Percentiles rank a stretch among this genome's conserved stretches.
phyloP scores from a whole-genome alignment of 1,140 invertebrate genomes.

The Hormaphis cornu region DNA sequence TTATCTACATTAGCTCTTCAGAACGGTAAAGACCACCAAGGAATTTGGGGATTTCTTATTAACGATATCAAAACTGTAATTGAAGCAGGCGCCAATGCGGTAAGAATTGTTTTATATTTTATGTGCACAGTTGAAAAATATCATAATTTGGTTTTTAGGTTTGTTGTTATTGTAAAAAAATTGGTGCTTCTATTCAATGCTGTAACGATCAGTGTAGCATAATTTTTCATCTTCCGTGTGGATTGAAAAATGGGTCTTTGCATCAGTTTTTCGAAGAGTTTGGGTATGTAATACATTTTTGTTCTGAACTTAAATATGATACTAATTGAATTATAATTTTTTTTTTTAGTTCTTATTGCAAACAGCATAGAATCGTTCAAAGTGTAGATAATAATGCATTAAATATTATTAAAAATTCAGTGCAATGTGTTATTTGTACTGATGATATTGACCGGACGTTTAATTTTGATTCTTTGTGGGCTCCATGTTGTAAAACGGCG shows the following conservation, averaged over 20 bases:
- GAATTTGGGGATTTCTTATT: constrained; percentile 54
- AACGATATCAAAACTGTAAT: constrained; percentile 53
- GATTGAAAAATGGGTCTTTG: constrained; percentile 47
- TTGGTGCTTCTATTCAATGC: constrained; percentile 56
- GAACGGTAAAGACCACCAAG: constrained; percentile 50
- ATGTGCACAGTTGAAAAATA: neutral
- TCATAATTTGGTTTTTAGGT: constrained; percentile 41
- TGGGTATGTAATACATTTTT: constrained; percentile 42
- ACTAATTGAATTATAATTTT: constrained; percentile 33
- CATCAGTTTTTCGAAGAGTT: constrained; percentile 55
- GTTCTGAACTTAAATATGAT: too few species aligned
- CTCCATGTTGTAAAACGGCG: constrained; percentile 53
- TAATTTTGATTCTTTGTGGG: constrained; percentile 45
- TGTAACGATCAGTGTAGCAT: constrained; percentile 47
- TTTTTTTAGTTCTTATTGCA: constrained; percentile 51
- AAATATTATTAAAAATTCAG: neutral
- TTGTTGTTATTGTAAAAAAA: constrained; percentile 51
- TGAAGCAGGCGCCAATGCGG: constrained; percentile 48
- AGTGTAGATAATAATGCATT: constrained; percentile 26
- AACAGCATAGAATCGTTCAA: constrained; percentile 49
- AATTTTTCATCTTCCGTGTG: constrained; percentile 57
- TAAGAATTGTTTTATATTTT: constrained; percentile 38
- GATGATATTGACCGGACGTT: constrained; percentile 44
- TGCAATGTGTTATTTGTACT: constrained; percentile 51
- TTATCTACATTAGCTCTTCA: constrained; percentile 55